Evolutionary conservation across 37 sponge, comb jelly and placozoan genomes (phyloP), one percentile per base, ranked within the genome.

Genomic region (Bolinopsis microptera): DNA sequence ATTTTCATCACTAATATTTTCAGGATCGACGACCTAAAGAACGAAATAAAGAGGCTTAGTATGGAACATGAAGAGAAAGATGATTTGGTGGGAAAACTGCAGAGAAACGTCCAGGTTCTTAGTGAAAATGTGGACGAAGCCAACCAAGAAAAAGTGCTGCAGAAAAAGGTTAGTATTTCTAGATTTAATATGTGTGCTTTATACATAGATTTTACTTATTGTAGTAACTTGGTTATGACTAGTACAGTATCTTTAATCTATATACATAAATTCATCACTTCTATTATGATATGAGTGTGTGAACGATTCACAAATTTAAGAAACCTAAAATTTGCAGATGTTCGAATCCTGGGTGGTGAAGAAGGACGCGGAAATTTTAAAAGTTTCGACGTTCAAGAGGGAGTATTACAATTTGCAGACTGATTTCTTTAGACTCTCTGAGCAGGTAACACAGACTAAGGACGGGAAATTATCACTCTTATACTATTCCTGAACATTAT

Each of bases 371-470:
- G 80, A 77, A 35, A 33, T 77, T 1, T 21, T 34, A 3, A 27
- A 32, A 18, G 5, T 77, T 32, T 77, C 36, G 22, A 77, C 80
- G 21, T 77, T 34, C 80, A 77, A 77, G 35, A 32, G 33, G 21
- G 80, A 77, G 37, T 77, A 35, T 32, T 77, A 77, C 21, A 36
- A 77, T 34, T 32, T 77, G 3, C 80, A 77, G 80, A 27, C 27
- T 21, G 33, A 77, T 36, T 77, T 77, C 80, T 77, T 77, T 32
- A 77, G 32, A 32, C 32, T 32, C 36, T 27, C 36, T 16, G 1
- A 77, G 2, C 80, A 77, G 80, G 80, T 77, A 13, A 21, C 74
- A 18, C 8, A 30, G 2, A 18, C 27, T 5, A 70, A n/a, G n/a
- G n/a, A n/a, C n/a, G n/a, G n/a, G n/a, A n/a, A n/a, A n/a, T n/a